Percentiles rank a stretch among this genome's conserved stretches.
phyloP scores from a whole-genome alignment of 2,113 vertebrate species.

The Neopipo cinnamomea region DNA sequence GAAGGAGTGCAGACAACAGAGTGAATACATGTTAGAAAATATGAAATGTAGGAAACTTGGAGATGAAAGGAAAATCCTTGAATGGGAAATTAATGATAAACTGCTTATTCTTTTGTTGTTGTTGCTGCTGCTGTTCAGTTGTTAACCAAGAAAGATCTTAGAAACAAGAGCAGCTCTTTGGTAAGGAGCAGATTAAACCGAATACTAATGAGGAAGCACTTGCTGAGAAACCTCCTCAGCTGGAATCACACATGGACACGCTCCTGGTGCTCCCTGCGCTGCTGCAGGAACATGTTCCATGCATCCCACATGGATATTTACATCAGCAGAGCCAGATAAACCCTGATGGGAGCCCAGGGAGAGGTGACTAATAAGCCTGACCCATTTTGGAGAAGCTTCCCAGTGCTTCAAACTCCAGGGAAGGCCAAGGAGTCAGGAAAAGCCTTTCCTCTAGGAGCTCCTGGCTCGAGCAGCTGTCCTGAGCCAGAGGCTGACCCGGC shows the following conservation, averaged over 20 bases:
- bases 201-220: not conserved
- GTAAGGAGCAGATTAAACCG: not conserved
- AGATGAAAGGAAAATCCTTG: not conserved
- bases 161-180: not conserved
- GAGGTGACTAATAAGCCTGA: rapidly evolving
- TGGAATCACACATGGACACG: rapidly evolving
- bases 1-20: not conserved
- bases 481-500: not conserved
- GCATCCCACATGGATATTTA: rapidly evolving
- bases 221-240: not conserved
- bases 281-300: rapidly evolving
- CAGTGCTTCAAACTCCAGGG: rapidly evolving
- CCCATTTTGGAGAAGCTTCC: not conserved
- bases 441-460: not conserved
- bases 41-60: not conserved
- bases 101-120: not conserved
- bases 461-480: not conserved
- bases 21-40: not conserved
- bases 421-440: rapidly evolving
- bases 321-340: not conserved
- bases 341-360: not conserved
- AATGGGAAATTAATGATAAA: not conserved
- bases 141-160: not conserved
- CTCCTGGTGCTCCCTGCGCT: not conserved
- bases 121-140: not conserved